Percentiles rank a stretch among this genome's conserved stretches.
Evolutionary conservation across 2,113 vertebrate species (phyloP).

Genomic region (Athene noctua): DNA sequence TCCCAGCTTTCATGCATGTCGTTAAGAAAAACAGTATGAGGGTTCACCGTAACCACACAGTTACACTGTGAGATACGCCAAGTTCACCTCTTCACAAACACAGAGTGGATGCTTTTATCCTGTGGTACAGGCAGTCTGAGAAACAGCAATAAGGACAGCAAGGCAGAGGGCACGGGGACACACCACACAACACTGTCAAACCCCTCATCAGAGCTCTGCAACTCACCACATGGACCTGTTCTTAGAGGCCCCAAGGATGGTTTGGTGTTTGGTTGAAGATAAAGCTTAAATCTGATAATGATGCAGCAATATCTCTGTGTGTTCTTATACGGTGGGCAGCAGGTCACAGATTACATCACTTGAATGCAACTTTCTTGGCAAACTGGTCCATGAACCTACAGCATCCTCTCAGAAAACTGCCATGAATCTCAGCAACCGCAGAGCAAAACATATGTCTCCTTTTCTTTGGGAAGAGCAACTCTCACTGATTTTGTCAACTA

Average conservation of each 20-base stretch:
- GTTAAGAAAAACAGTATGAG: neutral
- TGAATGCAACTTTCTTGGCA: neutral
- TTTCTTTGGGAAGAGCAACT: neutral
- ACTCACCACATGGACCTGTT: neutral
- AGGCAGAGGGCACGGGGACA: neutral
- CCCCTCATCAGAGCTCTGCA: neutral
- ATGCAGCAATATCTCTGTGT: accelerated
- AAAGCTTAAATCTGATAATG: neutral
- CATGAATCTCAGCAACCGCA: neutral
- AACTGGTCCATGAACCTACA: neutral
- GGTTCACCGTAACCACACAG: neutral
- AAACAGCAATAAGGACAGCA: neutral
- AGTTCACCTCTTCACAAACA: neutral
- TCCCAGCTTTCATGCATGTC: neutral
- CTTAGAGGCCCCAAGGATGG: neutral
- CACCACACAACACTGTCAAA: neutral
- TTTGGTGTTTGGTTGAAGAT: neutral
- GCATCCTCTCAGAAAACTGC: neutral
- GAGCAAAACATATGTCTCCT: neutral
- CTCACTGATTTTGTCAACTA: neutral
- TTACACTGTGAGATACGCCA: neutral
- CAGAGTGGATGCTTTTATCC: accelerated
- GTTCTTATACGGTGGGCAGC: neutral
- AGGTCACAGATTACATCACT: neutral
- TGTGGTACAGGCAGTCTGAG: neutral